Evolutionary conservation across 2,113 vertebrate species (phyloP), one percentile per base, ranked within the genome.

Genomic region (Ciconia stormi): DNA sequence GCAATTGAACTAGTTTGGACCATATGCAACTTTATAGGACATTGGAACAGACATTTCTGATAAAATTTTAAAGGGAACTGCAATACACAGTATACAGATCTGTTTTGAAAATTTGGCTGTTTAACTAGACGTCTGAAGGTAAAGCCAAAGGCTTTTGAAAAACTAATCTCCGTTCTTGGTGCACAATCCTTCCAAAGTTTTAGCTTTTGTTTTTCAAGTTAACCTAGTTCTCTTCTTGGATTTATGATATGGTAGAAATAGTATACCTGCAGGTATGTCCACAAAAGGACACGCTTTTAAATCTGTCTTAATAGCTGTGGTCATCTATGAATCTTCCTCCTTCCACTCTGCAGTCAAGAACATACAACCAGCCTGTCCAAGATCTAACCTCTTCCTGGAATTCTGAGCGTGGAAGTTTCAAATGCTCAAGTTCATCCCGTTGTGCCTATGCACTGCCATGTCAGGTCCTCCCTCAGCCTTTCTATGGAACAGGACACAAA

Each of bases 401-500:
- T 29, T 7, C 30, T 72, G 58, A 72, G 38, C 2, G 2, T 7
- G 15, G 49, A 90, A 67, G n/a, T 34, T 67, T 73, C n/a, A 67
- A 40, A 67, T 18, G 32, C 21, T 72, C 52, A 44, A 52, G 18
- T 38, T 49, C 23, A 59, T 36, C 55, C 49, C 14, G 15, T 11
- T 42, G 17, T n/a, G 30, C 44, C 23, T 59, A 34, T 4, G 18
- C 16, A 52, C 36, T 56, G 30, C 16, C 4, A 46, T 4, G 12
- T 29, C 30, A 46, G 29, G 16, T 44, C 40, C 55, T 14, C 44
- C 9, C 26, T 90, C n/a, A 63, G 53, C 20, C 34, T 52, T 90
- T 89, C 76, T n/a, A 4, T 72, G 88, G 89, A 96, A 74, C 6
- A 96, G 52, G 59, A 76, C 53, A 53, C 19, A 86, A 95, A 96